Base-by-base conservation (phyloP, 2,797 vertebrate species). In the Sebastes wilsoni region DNA sequence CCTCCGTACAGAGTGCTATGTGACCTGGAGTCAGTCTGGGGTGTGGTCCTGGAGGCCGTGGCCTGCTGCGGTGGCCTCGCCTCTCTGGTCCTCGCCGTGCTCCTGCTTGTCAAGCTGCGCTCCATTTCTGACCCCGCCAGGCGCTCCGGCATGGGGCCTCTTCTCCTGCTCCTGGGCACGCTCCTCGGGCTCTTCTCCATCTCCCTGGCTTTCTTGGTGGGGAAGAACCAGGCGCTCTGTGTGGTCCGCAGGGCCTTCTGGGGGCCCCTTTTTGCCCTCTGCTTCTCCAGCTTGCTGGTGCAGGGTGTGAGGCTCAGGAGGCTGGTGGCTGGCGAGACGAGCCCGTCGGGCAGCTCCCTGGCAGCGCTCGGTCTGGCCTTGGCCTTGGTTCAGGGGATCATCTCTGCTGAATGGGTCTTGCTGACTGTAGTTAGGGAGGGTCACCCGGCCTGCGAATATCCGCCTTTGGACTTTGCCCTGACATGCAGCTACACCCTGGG, bases 11-110 rank as follows among this genome's bases (percentile, higher is more conserved):
- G 97, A 27, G 95, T 97, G 83, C 96, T 99, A 85, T 99, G 98
- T 2, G 97, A 99, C 94, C 97, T 99, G 96, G 98, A 99, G 92
- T 96, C 97, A 1, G 95, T 97, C 11, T 99, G 98, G 98, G 98
- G 98, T 1, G 97, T 99, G 34, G 97, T 99, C 2, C 88, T 99
- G 93, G 98, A 99, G 93, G 97, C 97, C 0, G 95, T 98, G 59
- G 98, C 98, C 0, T 97, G 98, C 34, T 95, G 97, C 0, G 98
- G 98, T 0, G 97, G 96, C 42, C 78, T 98, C 59, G 96, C 97
- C 20, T 97, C 97, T 0, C 78, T 99, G n/a, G 91, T 98, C 54
- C 94, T 99, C 67, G 95, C 96, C 52, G 90, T 96, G 16, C 96
- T 98, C 49, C 87, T 99, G 66, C 90, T 99, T 28, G 97, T 94